These are phyloP conservation scores for Aleiodes testaceus DNA, from an alignment of 2,888 invertebrate species.

Conservation along the genomic window DNA sequence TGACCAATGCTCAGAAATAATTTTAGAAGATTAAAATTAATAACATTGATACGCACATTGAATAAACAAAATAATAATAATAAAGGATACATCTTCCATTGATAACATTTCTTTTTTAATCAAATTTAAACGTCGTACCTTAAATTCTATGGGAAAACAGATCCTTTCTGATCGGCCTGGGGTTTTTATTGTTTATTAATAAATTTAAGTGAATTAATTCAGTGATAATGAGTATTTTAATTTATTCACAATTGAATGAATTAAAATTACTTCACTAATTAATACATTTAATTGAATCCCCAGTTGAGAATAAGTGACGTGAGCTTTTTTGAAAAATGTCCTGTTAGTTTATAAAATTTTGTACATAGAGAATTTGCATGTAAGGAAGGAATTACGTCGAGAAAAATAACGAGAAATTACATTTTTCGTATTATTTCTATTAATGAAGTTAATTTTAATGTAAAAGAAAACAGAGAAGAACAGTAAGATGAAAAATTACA, in stretches of 20 bases:
- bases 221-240: too few relatives aligned
- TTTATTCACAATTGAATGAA: too few relatives aligned
- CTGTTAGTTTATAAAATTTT: constrained; percentile 58
- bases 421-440: constrained; percentile 50
- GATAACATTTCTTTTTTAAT: neutral
- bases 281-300: too few relatives aligned
- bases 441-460: constrained; percentile 50
- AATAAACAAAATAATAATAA: constrained; percentile 23
- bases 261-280: too few relatives aligned
- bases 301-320: constrained; percentile 3
- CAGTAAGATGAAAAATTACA: constrained; percentile 42
- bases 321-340: neutral
- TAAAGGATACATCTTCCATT: constrained; percentile 50
- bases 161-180: constrained; percentile 55
- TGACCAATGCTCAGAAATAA: constrained; percentile 54
- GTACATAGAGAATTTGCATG: constrained; percentile 62
- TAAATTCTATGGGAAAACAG: too few relatives aligned
- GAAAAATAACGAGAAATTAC: constrained; percentile 1
- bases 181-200: constrained; percentile 33
- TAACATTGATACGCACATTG: constrained; percentile 35
- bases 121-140: neutral
- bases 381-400: constrained; percentile 40
- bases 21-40: constrained; percentile 24
- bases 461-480: constrained; percentile 16
- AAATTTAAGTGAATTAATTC: too few relatives aligned